phyloP scores from a whole-genome alignment of 2,888 invertebrate genomes.

The Amphimallon solstitiale region DNA sequence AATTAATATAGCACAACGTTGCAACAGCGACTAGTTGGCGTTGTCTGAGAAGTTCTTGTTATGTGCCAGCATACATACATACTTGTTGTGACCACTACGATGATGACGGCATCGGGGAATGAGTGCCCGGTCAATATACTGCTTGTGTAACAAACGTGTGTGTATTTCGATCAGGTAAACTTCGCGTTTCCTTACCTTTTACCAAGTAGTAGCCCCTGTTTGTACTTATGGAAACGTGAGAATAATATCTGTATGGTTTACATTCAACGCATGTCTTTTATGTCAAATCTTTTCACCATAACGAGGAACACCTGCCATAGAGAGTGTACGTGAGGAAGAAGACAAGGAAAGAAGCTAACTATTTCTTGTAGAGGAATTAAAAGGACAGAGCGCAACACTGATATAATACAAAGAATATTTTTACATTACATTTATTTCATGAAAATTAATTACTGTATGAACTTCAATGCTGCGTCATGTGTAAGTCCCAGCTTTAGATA shows the following conservation, averaged over 20 bases:
- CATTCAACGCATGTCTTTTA: conserved; percentile 8
- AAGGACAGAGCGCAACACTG: too few relatives aligned
- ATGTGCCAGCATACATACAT: too few relatives aligned
- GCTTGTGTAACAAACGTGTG: conserved; percentile 43
- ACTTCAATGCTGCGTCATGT: too few relatives aligned
- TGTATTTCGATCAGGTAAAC: conserved; percentile 51
- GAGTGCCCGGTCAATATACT: conserved; percentile 48
- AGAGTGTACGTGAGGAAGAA: too few relatives aligned
- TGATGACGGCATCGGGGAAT: conserved; percentile 44
- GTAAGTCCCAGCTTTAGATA: too few relatives aligned
- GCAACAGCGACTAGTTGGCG: conserved; percentile 53
- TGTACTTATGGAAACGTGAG: conserved; percentile 20
- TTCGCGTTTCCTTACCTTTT: conserved; percentile 25
- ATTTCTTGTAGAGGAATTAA: too few relatives aligned
- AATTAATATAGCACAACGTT: conserved; percentile 42
- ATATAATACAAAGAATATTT: too few relatives aligned
- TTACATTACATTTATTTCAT: too few relatives aligned
- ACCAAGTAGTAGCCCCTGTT: too few relatives aligned
- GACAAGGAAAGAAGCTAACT: too few relatives aligned
- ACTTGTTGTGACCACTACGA: too few relatives aligned
- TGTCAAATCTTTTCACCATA: background rate
- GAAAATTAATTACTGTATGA: too few relatives aligned
- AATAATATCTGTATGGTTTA: conserved; percentile 15
- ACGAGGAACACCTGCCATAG: background rate
- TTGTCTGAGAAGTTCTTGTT: conserved; percentile 35